Conservation (phyloP, 1,140 invertebrate genomes). For the Lycorma delicatula region DNA sequence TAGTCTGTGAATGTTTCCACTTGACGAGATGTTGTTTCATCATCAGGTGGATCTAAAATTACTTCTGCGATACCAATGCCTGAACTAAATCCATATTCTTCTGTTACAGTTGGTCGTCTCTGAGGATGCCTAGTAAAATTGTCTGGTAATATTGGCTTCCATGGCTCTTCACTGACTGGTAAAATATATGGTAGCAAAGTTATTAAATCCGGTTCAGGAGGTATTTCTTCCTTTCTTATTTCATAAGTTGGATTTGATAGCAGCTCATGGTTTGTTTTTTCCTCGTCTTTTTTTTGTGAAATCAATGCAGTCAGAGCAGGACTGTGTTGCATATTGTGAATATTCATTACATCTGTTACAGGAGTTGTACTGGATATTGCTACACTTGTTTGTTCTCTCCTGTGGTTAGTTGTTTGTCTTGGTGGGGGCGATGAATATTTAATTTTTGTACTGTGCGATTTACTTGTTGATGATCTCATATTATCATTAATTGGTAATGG, state of each 20-base stretch:
- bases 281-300: conserved; percentile 2
- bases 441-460: too few species aligned
- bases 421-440: too few species aligned
- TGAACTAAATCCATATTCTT: conserved; percentile 11
- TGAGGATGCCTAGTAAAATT: conserved; percentile 11
- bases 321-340: conserved; percentile 23
- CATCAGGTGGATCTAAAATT: conserved; percentile 15
- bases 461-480: too few species aligned
- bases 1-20: too few species aligned
- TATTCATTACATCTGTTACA: too few species aligned
- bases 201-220: conserved; percentile 9
- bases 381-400: too few species aligned
- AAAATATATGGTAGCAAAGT: conserved; percentile 14
- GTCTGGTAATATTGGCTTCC: conserved; percentile 22
- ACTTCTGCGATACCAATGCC: conserved; percentile 25
- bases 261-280: neutral
- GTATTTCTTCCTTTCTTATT: neutral
- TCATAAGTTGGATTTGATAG: neutral
- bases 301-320: conserved; percentile 20
- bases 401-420: too few species aligned
- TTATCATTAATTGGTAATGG: too few species aligned
- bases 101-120: conserved; percentile 2
- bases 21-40: neutral
- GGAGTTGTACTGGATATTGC: too few species aligned
- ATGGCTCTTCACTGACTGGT: conserved; percentile 18